Base-by-base conservation (phyloP, 2,888 invertebrate genomes). In the Synergus itoensis region DNA sequence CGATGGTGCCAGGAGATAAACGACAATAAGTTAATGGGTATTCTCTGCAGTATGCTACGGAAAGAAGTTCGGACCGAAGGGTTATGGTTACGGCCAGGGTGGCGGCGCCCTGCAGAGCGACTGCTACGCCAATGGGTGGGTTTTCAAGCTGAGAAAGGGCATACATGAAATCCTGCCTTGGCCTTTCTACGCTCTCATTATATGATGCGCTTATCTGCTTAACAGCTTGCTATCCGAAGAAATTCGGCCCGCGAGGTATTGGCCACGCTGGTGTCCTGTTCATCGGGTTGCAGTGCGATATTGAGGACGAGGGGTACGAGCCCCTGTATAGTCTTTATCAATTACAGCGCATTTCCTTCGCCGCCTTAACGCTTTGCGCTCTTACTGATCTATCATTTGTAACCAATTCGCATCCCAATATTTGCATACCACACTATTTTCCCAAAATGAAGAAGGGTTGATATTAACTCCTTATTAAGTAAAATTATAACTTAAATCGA, bases 31-130 rank as follows among this genome's bases (percentile, higher is more conserved):
- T 88, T 90, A 91, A 91, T 89, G 79, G 86, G 86, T 89, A 83
- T 90, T 90, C 86, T 91, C 88, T 91, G 90, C 93, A 97, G 97
- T 97, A 91, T 99, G 99, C 95, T 99, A 99, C 94, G 97, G 96
- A 92, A 98, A 98, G 95, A 97, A 96, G 94, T 99, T 97, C 94
- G 99, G 99, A 90, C 99, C 99, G 90, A 98, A 97, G 94, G 98
- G 98, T 93, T 98, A 98, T 93, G 99, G 98, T 91, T 99, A 98
- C 93, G 99, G 99, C 90, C 97, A 98, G 94, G 99, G 99, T 92
- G 98, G 97, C 92, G 98, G 98, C 92, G 97, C 97, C 88, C 94
- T 98, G 91, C 97, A 98, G 94, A 97, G 97, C 93, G 98, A 98
- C 94, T 95, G 95, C 93, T 95, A 95, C 93, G 95, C 95, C 92